phyloP scores from a whole-genome alignment of 1,140 invertebrate genomes.

The Acromyrmex echinatior region DNA sequence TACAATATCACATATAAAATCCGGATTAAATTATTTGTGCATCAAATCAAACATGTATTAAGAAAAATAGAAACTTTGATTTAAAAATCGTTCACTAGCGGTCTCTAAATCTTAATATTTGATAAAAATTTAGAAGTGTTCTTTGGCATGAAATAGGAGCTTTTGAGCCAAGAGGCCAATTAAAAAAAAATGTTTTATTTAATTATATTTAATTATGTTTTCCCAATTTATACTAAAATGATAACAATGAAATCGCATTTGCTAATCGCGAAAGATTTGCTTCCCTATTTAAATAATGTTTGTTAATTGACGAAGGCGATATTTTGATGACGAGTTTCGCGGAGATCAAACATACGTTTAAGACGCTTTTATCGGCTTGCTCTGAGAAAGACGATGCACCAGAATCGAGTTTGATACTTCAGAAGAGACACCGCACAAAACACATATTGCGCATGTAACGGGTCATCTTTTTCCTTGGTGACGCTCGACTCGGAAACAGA shows the following conservation, averaged over 20 bases:
- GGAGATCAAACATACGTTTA: neutral
- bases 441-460: conserved; percentile 52
- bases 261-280: neutral
- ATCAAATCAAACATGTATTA: too few relatives aligned
- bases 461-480: conserved; percentile 28
- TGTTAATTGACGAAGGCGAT: neutral
- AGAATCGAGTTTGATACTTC: conserved; percentile 53
- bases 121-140: too few relatives aligned
- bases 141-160: too few relatives aligned
- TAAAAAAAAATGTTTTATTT: too few relatives aligned
- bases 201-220: neutral
- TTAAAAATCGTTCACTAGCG: too few relatives aligned
- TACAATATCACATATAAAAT: too few relatives aligned
- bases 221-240: neutral
- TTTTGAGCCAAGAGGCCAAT: too few relatives aligned
- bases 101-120: too few relatives aligned
- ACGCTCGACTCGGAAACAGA: conserved; percentile 6
- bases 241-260: conserved; percentile 12
- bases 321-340: neutral
- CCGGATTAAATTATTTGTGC: too few relatives aligned
- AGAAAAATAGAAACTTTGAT: too few relatives aligned
- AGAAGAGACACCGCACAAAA: conserved; percentile 43
- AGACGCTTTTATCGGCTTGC: neutral
- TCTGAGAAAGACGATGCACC: conserved; percentile 23
- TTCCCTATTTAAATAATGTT: neutral